Conservation (phyloP, 2,888 invertebrate species). For the Rhimphoctona megacephalus region DNA sequence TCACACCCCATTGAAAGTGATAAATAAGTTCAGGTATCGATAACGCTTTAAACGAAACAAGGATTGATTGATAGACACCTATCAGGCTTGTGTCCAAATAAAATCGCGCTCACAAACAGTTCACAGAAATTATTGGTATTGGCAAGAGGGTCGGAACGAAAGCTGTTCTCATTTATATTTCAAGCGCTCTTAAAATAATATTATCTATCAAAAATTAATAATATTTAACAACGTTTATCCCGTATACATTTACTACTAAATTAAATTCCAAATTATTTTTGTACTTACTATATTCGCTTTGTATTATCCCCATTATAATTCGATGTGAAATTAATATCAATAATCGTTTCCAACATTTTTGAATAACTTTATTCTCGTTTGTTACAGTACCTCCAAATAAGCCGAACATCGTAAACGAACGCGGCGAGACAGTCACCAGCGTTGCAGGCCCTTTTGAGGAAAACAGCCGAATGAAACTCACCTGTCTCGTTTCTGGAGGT, state of each 20-base stretch:
- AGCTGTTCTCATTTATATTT: not conserved
- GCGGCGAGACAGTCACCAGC: conserved; percentile 87
- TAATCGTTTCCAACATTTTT: not conserved
- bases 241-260: not conserved
- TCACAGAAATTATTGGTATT: not conserved
- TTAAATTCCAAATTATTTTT: not conserved
- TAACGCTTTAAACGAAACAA: not conserved
- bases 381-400: conserved; percentile 91
- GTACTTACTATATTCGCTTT: not conserved
- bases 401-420: conserved; percentile 90
- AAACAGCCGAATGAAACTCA: conserved; percentile 89
- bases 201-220: not conserved
- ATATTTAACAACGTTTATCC: not conserved
- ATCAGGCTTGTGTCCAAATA: conserved; percentile 8
- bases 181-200: not conserved
- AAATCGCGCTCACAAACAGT: not conserved
- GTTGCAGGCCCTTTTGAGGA: conserved; percentile 91
- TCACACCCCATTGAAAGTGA: not conserved
- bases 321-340: not conserved
- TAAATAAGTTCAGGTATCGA: conserved; percentile 11
- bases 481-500: conserved; percentile 93
- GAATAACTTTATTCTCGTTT: conserved; percentile 74
- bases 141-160: not conserved
- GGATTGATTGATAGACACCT: conserved; percentile 27
- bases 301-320: not conserved